Evolutionary conservation across 2,888 invertebrate species (phyloP).

Genomic region (Thecocarcelia acutangulata): DNA sequence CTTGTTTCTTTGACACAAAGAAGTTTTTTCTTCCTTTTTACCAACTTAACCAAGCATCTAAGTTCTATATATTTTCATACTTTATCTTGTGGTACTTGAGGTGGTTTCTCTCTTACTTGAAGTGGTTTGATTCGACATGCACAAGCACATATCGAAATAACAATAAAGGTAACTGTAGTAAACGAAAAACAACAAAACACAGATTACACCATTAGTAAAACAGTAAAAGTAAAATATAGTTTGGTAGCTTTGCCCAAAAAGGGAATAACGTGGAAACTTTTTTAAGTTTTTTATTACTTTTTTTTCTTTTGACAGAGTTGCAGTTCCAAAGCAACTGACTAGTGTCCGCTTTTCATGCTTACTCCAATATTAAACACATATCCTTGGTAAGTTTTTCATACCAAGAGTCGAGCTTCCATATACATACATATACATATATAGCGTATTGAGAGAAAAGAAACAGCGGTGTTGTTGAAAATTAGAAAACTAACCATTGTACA

Average conservation of each 20-base stretch:
- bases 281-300: background rate
- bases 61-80: slow-evolving; percentile 23
- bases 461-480: slow-evolving; percentile 20
- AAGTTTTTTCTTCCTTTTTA: slow-evolving; percentile 29
- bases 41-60: slow-evolving; percentile 52
- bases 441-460: background rate
- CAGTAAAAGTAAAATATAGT: slow-evolving; percentile 20
- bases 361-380: slow-evolving; percentile 67
- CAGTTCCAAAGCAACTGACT: slow-evolving; percentile 31
- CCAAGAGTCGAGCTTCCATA: slow-evolving; percentile 25
- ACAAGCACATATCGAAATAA: background rate
- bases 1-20: slow-evolving; percentile 23
- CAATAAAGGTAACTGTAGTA: background rate
- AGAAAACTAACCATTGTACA: slow-evolving; percentile 37
- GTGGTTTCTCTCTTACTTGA: slow-evolving; percentile 9
- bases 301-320: slow-evolving; percentile 1
- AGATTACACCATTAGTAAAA: slow-evolving; percentile 16
- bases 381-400: slow-evolving; percentile 60
- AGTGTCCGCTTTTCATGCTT: slow-evolving; percentile 56
- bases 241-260: slow-evolving; percentile 39
- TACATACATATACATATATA: too few species aligned
- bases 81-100: slow-evolving; percentile 46
- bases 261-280: slow-evolving; percentile 51
- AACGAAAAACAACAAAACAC: slow-evolving; percentile 16
- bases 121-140: background rate